phyloP scores from a whole-genome alignment of 1,140 invertebrate species.

The Notospermus geniculatus region DNA sequence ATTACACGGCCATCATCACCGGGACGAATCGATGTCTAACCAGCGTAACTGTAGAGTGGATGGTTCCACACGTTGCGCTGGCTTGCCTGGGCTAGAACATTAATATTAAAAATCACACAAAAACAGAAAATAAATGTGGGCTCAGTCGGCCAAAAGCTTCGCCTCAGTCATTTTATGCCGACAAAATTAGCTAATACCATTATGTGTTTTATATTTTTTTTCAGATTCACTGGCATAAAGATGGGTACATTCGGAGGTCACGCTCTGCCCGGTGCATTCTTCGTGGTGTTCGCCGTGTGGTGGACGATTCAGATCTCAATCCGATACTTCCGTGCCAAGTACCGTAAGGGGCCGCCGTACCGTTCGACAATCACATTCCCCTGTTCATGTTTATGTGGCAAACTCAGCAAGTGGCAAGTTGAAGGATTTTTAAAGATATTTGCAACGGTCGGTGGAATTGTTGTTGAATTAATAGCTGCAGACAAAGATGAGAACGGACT shows the following conservation, averaged over 20 bases:
- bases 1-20: too few species aligned
- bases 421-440: slow-evolving; percentile 55
- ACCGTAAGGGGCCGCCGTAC: slow-evolving; percentile 37
- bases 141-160: too few species aligned
- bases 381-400: slow-evolving; percentile 42
- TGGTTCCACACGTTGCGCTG: too few species aligned
- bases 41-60: too few species aligned
- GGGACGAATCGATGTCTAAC: too few species aligned
- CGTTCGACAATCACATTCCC: slow-evolving; percentile 45
- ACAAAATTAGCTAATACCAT: too few species aligned
- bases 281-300: background rate
- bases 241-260: background rate
- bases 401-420: slow-evolving; percentile 37
- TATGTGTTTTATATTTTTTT: too few species aligned
- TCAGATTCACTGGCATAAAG: too few species aligned
- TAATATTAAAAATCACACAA: too few species aligned
- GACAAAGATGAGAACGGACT: slow-evolving; percentile 51
- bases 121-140: too few species aligned
- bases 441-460: slow-evolving; percentile 49
- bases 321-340: slow-evolving; percentile 41
- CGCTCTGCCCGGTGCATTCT: background rate
- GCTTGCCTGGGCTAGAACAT: too few species aligned
- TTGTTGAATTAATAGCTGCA: slow-evolving; percentile 52
- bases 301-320: slow-evolving; percentile 54
- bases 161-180: too few species aligned